These are phyloP conservation scores for Phrixothrix hirtus DNA, from an alignment of 2,888 invertebrate species.

Conservation along the genomic window DNA sequence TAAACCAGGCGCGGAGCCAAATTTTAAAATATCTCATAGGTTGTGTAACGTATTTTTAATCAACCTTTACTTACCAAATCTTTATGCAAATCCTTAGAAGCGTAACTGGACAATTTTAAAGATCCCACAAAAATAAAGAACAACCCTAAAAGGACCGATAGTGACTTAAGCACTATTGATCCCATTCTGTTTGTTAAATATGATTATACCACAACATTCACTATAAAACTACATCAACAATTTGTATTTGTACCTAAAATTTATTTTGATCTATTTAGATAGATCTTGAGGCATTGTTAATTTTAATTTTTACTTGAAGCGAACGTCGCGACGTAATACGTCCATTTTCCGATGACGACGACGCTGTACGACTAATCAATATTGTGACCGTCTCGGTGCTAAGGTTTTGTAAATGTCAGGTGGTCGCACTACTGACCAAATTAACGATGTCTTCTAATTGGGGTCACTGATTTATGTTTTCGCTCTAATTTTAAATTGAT, in stretches of 20 bases:
- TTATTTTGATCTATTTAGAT: too few species aligned
- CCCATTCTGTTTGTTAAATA: slow-evolving; percentile 55
- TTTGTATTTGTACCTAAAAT: too few species aligned
- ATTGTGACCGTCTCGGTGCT: slow-evolving; percentile 41
- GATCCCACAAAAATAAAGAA: slow-evolving; percentile 95
- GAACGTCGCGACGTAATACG: slow-evolving; percentile 35
- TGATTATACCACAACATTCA: slow-evolving; percentile 9
- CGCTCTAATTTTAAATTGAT: too few species aligned
- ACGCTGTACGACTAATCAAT: slow-evolving; percentile 48
- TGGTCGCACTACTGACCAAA: slow-evolving; percentile 27
- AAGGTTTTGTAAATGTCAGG: slow-evolving; percentile 38
- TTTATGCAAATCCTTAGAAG: slow-evolving; percentile 94
- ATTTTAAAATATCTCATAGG: slow-evolving; percentile 44
- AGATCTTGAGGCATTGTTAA: slow-evolving; percentile 20
- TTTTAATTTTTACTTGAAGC: slow-evolving; percentile 16
- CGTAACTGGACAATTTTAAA: slow-evolving; percentile 86
- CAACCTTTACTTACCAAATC: slow-evolving; percentile 77
- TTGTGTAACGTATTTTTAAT: slow-evolving; percentile 39
- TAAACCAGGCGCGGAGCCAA: slow-evolving; percentile 53
- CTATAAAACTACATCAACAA: slow-evolving; percentile 20
- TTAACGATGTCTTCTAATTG: slow-evolving; percentile 17
- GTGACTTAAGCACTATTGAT: slow-evolving; percentile 85
- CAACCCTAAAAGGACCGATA: slow-evolving; percentile 87
- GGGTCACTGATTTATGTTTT: slow-evolving; percentile 26
- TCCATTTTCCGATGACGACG: slow-evolving; percentile 42